phyloP scores from a whole-genome alignment of 1,140 invertebrate genomes.

The Cheumatopsyche charites region DNA sequence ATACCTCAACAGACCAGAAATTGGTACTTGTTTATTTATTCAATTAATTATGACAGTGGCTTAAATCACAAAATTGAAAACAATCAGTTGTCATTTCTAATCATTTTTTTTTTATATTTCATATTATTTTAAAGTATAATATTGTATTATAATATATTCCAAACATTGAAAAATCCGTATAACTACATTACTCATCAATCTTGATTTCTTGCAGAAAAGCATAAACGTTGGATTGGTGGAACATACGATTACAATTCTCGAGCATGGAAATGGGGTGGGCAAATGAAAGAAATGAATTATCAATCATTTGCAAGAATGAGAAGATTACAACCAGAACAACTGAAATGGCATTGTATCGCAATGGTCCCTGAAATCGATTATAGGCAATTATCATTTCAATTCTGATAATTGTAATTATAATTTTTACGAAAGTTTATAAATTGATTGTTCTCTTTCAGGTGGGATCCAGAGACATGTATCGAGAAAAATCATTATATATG shows the following conservation, averaged over 20 bases:
- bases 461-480: slow-evolving; percentile 67
- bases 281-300: slow-evolving; percentile 67
- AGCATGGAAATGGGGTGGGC: slow-evolving; percentile 74
- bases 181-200: too few relatives aligned
- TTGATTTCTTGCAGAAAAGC: too few relatives aligned
- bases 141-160: too few relatives aligned
- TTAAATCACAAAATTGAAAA: too few relatives aligned
- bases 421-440: background rate
- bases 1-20: slow-evolving; percentile 68
- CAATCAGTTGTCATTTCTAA: too few relatives aligned
- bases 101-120: too few relatives aligned
- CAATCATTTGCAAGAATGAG: slow-evolving; percentile 68
- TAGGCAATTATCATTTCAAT: slow-evolving; percentile 54
- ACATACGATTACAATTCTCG: slow-evolving; percentile 71
- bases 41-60: slow-evolving; percentile 32
- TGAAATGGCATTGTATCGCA: slow-evolving; percentile 70
- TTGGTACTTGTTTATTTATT: slow-evolving; percentile 63
- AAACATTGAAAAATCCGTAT: too few relatives aligned
- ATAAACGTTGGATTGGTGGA: slow-evolving; percentile 77
- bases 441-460: slow-evolving; percentile 56
- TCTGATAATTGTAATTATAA: background rate
- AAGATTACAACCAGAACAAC: slow-evolving; percentile 56
- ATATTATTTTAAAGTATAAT: too few relatives aligned
- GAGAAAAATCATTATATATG: slow-evolving; percentile 70
- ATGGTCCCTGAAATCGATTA: slow-evolving; percentile 67